Base-by-base conservation (phyloP, 2,888 invertebrate genomes). In the Magallana nippona region DNA sequence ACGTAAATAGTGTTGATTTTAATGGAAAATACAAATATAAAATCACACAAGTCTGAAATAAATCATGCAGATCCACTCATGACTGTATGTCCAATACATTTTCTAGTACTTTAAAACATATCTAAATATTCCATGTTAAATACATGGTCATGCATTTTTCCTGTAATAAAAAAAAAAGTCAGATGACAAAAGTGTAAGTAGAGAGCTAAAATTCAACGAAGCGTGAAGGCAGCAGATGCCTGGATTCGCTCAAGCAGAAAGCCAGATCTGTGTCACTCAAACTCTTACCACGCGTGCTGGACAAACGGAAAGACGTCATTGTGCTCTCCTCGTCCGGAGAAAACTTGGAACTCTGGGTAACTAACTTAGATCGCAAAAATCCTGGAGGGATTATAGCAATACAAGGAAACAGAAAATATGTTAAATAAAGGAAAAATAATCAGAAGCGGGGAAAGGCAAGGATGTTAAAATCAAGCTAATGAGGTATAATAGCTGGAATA, bases 261-360 rank as follows among this genome's bases (percentile, higher is more conserved):
- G 71, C 22, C 71, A 71, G 71, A 22, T 5, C 71, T 27, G 71
- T 71, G 71, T 27, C 71, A 71, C 71, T 71, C 71, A 11, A 44
- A 22, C 22, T 71, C 71, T 71, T 71, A 71, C 71, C 71, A 19
- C 78, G 55, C 19, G 55, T 55, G 55, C 78, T 78, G 71, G 71
- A 71, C 17, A 78, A 19, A 55, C 78, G 78, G 55, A 44, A 78
- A 11, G 78, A 78, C 19, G 78, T 55, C 19, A 22, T 44, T 11
- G 78, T 78, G 78, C 78, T 78, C 55, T 44, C 78, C 22, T 78
- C 78, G 10, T 78, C 78, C 3, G 78, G 55, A 78, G 78, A 55
- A 78, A 78, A 11, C 56, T 78, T 78, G 78, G 78, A 55, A 55
- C 19, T 55, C 19, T 78, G 56, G n/a, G 55, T 55, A 56, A 55